These are phyloP conservation scores for Neoaliturus tenellus DNA, from an alignment of 2,888 invertebrate species.

Conservation along the genomic window DNA sequence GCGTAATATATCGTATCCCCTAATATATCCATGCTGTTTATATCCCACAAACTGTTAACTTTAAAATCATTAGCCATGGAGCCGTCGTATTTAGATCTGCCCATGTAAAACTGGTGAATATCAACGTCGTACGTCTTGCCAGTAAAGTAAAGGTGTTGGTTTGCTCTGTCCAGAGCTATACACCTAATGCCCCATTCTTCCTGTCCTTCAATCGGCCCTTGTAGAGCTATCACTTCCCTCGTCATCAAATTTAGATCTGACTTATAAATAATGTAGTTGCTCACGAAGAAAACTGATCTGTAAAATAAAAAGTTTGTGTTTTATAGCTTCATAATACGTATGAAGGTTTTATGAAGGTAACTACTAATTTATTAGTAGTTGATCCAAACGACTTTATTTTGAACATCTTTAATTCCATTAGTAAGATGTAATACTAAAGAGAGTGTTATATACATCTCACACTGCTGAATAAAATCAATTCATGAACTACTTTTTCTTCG, in stretches of 20 bases:
- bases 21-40: neutral
- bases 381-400: no score
- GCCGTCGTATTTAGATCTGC: no score
- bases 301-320: no score
- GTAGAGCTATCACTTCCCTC: neutral
- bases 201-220: neutral
- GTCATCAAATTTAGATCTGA: neutral
- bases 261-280: neutral
- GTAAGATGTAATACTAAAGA: no score
- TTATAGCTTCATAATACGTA: no score
- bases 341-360: no score
- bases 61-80: neutral
- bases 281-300: neutral
- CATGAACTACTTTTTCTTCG: no score
- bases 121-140: neutral
- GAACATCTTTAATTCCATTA: no score
- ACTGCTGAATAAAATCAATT: no score
- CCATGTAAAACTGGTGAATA: no score
- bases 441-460: no score
- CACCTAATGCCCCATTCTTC: neutral
- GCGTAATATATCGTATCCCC: neutral
- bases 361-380: no score
- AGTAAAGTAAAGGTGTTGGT: neutral
- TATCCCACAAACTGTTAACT: neutral
- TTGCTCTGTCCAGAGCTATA: neutral